These are phyloP conservation scores for Amaurobius ferox DNA, from an alignment of 2,888 invertebrate species.

Conservation along the genomic window DNA sequence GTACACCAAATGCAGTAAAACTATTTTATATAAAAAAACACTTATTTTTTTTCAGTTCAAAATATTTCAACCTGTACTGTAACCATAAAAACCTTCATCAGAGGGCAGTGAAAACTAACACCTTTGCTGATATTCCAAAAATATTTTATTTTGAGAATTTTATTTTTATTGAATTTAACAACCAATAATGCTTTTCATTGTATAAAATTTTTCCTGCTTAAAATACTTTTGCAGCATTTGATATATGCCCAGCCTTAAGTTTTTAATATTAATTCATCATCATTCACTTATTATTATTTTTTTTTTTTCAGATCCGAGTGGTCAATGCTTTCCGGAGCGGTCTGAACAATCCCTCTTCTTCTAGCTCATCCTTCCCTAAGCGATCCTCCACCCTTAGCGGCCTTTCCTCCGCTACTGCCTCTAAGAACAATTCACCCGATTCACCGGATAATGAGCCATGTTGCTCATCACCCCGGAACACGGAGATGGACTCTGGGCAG, in stretches of 20 bases:
- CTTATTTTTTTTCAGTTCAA: too few species aligned
- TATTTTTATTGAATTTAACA: too few species aligned
- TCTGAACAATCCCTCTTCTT: slow-evolving; percentile 94
- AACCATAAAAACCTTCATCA: too few species aligned
- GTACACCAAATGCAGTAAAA: too few species aligned
- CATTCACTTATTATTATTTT: not conserved
- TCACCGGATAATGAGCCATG: slow-evolving; percentile 2
- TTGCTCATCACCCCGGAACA: not conserved
- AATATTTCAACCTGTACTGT: too few species aligned
- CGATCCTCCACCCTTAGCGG: slow-evolving; percentile 91
- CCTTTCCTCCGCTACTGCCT: slow-evolving; percentile 85
- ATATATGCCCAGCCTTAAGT: not conserved
- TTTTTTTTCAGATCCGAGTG: slow-evolving; percentile 93
- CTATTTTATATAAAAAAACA: too few species aligned
- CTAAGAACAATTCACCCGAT: slow-evolving; percentile 32
- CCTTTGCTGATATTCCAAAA: too few species aligned
- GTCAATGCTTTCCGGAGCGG: slow-evolving; percentile 99
- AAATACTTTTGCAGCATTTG: not conserved
- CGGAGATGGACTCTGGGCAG: slow-evolving; percentile 2
- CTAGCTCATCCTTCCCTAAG: slow-evolving; percentile 90
- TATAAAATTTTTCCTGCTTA: not conserved
- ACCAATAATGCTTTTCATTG: too few species aligned
- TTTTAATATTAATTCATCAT: not conserved
- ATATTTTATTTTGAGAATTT: too few species aligned
- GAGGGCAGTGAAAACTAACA: too few species aligned